Base-by-base conservation (phyloP, 2,113 vertebrate genomes). In the Alouatta palliata region DNA sequence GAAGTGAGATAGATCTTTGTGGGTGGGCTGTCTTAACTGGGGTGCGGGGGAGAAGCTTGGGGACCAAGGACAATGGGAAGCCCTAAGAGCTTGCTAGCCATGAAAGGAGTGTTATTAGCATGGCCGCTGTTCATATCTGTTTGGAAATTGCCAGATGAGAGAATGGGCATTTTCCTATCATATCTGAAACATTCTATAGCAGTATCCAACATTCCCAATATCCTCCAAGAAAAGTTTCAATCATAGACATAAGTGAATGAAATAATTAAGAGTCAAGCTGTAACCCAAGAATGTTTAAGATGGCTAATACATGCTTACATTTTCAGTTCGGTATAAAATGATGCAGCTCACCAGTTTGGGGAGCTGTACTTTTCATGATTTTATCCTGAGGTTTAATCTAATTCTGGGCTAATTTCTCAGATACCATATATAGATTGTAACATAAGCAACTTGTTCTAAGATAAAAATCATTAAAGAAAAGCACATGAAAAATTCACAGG, bases 381-480 rank as follows among this genome's bases (percentile, higher is more conserved):
- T 89, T 32, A 25, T 52, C 56, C 61, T 6, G 40, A 0, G 4
- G 5, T 32, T 88, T 37, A 81, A 40, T 80, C 82, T 81, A 35
- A 70, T 64, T 77, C 79, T 27, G 21, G 37, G 47, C 54, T 77
- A 21, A 88, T 40, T 90, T 91, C n/a, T 93, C 73, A 71, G 58
- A 75, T 70, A 14, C 30, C 40, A 0, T 37, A 9, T 76, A n/a
- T 37, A 82, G 82, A 77, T 25, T 61, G 20, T 70, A 40, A 43
- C 32, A 11, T 49, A 75, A 64, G 45, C 13, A 70, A 40, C 61
- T 73, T 77, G 35, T 73, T 82, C 52, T 87, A 61, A 85, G 66
- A 79, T 94, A 82, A 16, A 93, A 87, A 27, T 87, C 49, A 25
- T 54, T 95, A 79, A 75, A 80, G 83, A 93, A 75, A 90, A 47